Percentiles rank a stretch among this genome's conserved stretches.
These are phyloP conservation scores for Spea multiplicata DNA, from an alignment of 2,113 vertebrate genomes.

Conservation along the genomic window DNA sequence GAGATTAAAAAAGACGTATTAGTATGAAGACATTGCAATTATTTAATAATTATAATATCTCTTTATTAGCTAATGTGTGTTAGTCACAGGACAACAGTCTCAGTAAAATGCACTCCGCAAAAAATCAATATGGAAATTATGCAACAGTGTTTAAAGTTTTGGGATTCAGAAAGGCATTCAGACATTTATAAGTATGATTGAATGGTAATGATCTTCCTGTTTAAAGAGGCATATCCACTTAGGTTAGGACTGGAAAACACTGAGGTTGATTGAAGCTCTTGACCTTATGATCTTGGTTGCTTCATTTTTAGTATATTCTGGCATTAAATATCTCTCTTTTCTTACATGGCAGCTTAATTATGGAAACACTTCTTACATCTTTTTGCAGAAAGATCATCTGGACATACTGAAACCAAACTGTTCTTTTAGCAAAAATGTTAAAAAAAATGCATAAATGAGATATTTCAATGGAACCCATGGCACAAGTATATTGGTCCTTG, in stretches of 20 bases:
- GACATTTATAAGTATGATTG: slow-evolving; percentile 53
- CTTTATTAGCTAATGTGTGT: slow-evolving; percentile 15
- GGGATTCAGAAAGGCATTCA: slow-evolving; percentile 53
- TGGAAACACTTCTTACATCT: slow-evolving; percentile 9
- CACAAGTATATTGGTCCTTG: no score
- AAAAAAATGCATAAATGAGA: no score
- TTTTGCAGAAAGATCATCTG: neutral
- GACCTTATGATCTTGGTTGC: slow-evolving; percentile 54
- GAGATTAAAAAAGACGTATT: slow-evolving; percentile 19
- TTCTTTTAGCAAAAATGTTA: neutral
- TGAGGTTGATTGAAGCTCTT: slow-evolving; percentile 58
- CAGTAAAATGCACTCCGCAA: neutral
- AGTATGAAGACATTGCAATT: slow-evolving; percentile 7
- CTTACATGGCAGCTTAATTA: slow-evolving; percentile 48
- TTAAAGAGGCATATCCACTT: slow-evolving; percentile 52
- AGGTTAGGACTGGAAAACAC: slow-evolving; percentile 56
- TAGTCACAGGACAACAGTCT: neutral
- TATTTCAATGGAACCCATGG: no score
- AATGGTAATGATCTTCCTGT: slow-evolving; percentile 53
- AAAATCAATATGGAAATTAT: slow-evolving; percentile 55
- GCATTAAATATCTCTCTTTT: slow-evolving; percentile 50
- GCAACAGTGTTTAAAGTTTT: slow-evolving; percentile 55
- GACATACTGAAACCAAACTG: neutral
- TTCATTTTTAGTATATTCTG: slow-evolving; percentile 49
- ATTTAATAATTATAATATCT: slow-evolving; percentile 29